A percentile compares a stretch with the other conserved stretches of the same genome.
Conservation (phyloP, 2,797 vertebrate species). For the Antennarius maculatus region DNA sequence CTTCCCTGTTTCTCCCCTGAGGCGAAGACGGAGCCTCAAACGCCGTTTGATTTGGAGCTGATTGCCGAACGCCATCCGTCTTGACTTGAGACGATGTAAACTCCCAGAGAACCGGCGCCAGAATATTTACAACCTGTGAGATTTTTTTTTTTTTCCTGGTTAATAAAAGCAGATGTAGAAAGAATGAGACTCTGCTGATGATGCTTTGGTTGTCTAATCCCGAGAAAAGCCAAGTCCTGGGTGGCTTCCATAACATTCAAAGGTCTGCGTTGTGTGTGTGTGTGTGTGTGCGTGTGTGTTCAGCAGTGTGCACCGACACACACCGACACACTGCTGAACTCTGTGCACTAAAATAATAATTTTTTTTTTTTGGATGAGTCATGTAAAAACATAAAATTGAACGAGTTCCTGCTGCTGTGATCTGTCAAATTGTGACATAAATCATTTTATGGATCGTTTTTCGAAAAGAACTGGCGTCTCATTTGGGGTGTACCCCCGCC, state of each 20-base stretch:
- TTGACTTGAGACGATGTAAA: slow-evolving; percentile 46
- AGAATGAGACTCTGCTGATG: slow-evolving; percentile 40
- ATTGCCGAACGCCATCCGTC: slow-evolving; percentile 33
- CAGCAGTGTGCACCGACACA: slow-evolving; percentile 31
- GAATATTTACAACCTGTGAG: slow-evolving; percentile 34
- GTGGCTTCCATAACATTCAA: slow-evolving; percentile 30
- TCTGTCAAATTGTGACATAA: background rate
- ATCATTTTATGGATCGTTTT: too few relatives aligned
- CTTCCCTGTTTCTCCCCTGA: slow-evolving; percentile 45
- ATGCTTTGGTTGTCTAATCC: slow-evolving; percentile 9
- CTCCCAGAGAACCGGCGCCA: slow-evolving; percentile 4
- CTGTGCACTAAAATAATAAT: background rate
- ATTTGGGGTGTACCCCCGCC: too few relatives aligned
- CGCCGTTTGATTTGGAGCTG: slow-evolving; percentile 51
- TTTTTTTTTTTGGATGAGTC: background rate
- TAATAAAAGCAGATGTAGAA: slow-evolving; percentile 41
- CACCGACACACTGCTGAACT: slow-evolving; percentile 1
- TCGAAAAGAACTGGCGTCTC: too few relatives aligned
- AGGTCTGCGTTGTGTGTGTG: slow-evolving; percentile 21
- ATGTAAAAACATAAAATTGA: too few relatives aligned
- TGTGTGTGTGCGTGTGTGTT: background rate
- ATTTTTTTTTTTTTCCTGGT: slow-evolving; percentile 1
- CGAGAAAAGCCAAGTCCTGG: slow-evolving; percentile 22
- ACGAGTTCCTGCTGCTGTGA: background rate
- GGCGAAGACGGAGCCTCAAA: slow-evolving; percentile 54